phyloP scores from a whole-genome alignment of 1,140 invertebrate species.

The Diachasma alloeum region DNA sequence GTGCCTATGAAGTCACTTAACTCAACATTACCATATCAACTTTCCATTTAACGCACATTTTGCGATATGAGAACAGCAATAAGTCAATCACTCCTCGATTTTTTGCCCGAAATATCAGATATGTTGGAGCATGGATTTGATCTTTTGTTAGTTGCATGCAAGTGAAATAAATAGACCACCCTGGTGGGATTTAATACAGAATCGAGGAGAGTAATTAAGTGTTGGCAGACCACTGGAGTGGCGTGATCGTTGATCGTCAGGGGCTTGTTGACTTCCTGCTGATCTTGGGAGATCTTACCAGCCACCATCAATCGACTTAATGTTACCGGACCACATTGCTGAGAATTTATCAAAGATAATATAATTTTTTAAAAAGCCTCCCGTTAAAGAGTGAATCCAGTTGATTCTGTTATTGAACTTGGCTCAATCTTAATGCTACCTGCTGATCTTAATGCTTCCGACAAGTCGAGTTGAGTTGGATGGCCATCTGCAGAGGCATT shows the following conservation, averaged over 20 bases:
- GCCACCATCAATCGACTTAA: conserved; percentile 9
- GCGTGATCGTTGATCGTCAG: conserved; percentile 53
- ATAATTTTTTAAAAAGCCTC: neutral
- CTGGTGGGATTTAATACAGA: conserved; percentile 23
- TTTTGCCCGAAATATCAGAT: no score
- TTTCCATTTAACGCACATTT: conserved; percentile 14
- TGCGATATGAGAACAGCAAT: neutral
- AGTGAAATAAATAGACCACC: conserved; percentile 43
- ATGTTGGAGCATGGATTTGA: neutral
- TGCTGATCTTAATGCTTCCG: neutral
- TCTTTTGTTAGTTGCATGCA: neutral
- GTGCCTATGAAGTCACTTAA: conserved; percentile 9
- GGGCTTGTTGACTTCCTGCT: conserved; percentile 38
- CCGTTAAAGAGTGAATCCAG: neutral
- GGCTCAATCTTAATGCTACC: neutral
- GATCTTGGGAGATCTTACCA: conserved; percentile 34
- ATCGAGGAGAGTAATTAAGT: conserved; percentile 51
- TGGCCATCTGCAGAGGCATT: neutral
- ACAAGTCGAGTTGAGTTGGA: neutral
- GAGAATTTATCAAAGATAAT: conserved; percentile 2
- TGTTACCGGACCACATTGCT: neutral
- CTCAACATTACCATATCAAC: conserved; percentile 11
- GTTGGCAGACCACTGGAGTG: conserved; percentile 52
- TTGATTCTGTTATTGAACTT: neutral
- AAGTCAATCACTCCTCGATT: neutral